A percentile compares a stretch with the other conserved stretches of the same genome.
These are phyloP conservation scores for Harpagoxenus sublaevis DNA, from an alignment of 2,888 invertebrate genomes.

Conservation along the genomic window DNA sequence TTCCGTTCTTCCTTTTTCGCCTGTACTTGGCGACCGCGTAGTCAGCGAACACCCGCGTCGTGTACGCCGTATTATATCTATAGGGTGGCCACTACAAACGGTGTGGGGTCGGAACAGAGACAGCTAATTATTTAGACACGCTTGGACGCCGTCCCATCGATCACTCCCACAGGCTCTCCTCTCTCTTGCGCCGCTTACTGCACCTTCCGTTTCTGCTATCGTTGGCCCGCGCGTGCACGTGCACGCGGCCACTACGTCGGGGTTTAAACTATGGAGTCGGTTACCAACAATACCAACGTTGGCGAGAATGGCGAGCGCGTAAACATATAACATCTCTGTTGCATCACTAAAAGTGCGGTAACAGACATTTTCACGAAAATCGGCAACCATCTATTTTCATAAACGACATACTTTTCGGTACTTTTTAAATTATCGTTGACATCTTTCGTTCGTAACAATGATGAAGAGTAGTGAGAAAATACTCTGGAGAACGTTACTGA, in stretches of 20 bases:
- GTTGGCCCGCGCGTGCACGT: constrained; percentile 43
- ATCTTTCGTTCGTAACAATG: constrained; percentile 11
- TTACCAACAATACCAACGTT: constrained; percentile 82
- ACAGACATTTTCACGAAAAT: constrained; percentile 32
- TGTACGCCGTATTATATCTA: constrained; percentile 80
- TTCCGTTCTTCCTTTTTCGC: background rate
- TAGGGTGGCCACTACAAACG: constrained; percentile 84
- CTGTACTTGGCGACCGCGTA: constrained; percentile 64
- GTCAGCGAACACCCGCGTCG: constrained; percentile 78
- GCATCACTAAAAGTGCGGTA: background rate
- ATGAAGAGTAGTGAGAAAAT: constrained; percentile 13
- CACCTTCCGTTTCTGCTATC: constrained; percentile 62
- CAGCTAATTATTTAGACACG: constrained; percentile 86
- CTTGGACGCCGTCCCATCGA: constrained; percentile 85
- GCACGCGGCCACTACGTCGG: constrained; percentile 38
- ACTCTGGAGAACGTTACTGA: background rate
- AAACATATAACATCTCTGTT: constrained; percentile 25
- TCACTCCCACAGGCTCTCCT: constrained; percentile 80
- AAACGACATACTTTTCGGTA: background rate
- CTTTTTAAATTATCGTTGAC: background rate
- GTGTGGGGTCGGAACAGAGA: constrained; percentile 83
- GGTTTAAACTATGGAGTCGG: constrained; percentile 80
- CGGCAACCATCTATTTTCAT: constrained; percentile 8
- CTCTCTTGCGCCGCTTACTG: constrained; percentile 33
- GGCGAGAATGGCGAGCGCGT: constrained; percentile 82